Conservation (phyloP, 1,140 invertebrate genomes). For the Palaemon carinicauda region DNA sequence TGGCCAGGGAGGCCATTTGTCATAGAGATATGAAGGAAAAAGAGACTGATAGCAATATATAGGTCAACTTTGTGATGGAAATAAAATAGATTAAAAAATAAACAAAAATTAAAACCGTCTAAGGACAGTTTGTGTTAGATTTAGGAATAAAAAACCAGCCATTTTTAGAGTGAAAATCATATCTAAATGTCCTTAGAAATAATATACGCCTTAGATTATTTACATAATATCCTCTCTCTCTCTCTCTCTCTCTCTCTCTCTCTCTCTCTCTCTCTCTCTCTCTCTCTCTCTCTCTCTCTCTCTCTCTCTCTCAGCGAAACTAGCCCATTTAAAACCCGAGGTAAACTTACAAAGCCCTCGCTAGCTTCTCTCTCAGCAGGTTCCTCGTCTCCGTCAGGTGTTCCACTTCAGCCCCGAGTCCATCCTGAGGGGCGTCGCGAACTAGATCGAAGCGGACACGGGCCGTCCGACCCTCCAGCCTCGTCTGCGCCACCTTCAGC, state of each 20-base stretch:
- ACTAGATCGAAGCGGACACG: slow-evolving; percentile 35
- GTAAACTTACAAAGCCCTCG: slow-evolving; percentile 30
- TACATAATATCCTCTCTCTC: not conserved
- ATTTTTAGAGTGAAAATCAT: no score
- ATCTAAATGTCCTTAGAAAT: not conserved
- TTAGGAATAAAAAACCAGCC: no score
- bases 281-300: not conserved
- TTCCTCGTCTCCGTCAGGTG: slow-evolving; percentile 29
- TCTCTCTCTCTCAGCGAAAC: not conserved
- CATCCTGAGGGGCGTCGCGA: slow-evolving; percentile 44
- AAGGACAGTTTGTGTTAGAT: no score
- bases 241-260: not conserved
- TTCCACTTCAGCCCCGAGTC: slow-evolving; percentile 21
- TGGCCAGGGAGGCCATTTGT: no score
- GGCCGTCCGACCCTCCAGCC: slow-evolving; percentile 36
- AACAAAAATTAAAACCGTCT: no score
- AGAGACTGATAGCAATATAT: no score
- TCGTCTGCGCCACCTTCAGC: slow-evolving; percentile 43
- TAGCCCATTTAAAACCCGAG: not conserved
- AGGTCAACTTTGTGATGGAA: no score
- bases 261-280: not conserved
- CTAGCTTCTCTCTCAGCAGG: slow-evolving; percentile 30
- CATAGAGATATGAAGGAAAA: no score
- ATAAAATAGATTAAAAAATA: no score
- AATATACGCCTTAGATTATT: not conserved